Percentiles rank a stretch among this genome's conserved stretches.
Conservation (phyloP, 2,113 vertebrate genomes). For the Mustela lutreola region DNA sequence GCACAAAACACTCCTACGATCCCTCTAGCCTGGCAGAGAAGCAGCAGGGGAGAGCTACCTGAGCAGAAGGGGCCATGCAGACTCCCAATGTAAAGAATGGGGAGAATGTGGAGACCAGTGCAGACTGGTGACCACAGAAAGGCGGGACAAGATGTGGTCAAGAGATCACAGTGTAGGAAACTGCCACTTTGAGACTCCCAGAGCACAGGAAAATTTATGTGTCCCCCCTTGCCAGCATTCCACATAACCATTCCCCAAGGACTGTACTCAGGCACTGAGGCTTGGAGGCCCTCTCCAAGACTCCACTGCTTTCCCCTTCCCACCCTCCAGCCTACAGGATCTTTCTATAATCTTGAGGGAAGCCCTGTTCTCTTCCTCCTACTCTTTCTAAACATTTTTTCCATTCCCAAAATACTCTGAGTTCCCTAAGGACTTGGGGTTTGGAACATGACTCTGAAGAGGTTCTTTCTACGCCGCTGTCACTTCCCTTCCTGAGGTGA, state of each 20-base stretch:
- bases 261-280: neutral
- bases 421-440: slow-evolving; percentile 1
- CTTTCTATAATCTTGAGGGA: neutral
- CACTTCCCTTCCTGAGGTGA: slow-evolving; percentile 70
- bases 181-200: neutral
- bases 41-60: neutral
- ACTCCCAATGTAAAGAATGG: neutral
- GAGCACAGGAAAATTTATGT: neutral
- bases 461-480: neutral
- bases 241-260: neutral
- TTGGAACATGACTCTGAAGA: slow-evolving; percentile 59
- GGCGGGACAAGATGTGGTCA: neutral
- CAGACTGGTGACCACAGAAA: neutral
- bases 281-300: neutral
- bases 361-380: neutral
- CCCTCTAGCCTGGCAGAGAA: neutral
- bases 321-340: neutral
- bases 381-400: slow-evolving; percentile 8
- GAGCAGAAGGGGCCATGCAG: neutral
- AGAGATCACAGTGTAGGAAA: neutral
- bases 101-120: neutral
- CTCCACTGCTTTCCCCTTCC: neutral
- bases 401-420: slow-evolving; percentile 34
- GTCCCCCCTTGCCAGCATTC: neutral
- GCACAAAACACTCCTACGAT: neutral